Percentiles rank a stretch among this genome's conserved stretches.
These are phyloP conservation scores for Corydoras maculifer DNA, from an alignment of 2,113 vertebrate species.

Conservation along the genomic window DNA sequence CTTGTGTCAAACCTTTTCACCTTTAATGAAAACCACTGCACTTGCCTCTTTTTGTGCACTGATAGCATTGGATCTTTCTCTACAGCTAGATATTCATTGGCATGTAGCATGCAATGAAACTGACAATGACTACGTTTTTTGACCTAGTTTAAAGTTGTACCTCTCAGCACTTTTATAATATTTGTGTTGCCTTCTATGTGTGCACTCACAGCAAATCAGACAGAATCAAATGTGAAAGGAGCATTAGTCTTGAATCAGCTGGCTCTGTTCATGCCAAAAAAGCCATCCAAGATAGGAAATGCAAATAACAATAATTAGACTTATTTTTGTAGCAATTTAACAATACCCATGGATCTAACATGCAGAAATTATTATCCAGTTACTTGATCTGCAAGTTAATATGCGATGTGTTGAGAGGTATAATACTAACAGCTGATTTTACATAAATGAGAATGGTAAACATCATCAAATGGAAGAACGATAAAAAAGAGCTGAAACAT, in stretches of 20 bases:
- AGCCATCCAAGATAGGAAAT: not conserved
- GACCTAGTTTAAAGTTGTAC: conserved; percentile 34
- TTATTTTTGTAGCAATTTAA: too few species aligned
- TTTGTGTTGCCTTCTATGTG: not conserved
- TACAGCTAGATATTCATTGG: conserved; percentile 37
- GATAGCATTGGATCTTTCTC: conserved; percentile 14
- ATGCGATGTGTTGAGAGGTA: conserved; percentile 52
- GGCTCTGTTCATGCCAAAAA: conserved; percentile 2
- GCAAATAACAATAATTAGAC: not conserved
- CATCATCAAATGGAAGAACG: too few species aligned
- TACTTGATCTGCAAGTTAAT: not conserved
- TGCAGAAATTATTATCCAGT: not conserved
- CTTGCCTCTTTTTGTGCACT: conserved; percentile 25
- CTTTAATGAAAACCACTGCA: conserved; percentile 46
- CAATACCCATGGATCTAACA: too few species aligned
- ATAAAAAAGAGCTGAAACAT: not conserved
- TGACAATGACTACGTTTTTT: conserved; percentile 35
- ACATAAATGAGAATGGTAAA: not conserved
- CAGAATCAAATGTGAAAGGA: not conserved
- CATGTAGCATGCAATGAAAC: conserved; percentile 47
- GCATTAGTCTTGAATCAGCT: not conserved
- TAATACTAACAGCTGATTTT: conserved; percentile 31
- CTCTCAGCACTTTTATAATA: conserved; percentile 40
- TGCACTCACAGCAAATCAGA: not conserved
- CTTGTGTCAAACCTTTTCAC: conserved; percentile 45